phyloP scores from a whole-genome alignment of 2,113 vertebrate species.

The Silurus asotus region DNA sequence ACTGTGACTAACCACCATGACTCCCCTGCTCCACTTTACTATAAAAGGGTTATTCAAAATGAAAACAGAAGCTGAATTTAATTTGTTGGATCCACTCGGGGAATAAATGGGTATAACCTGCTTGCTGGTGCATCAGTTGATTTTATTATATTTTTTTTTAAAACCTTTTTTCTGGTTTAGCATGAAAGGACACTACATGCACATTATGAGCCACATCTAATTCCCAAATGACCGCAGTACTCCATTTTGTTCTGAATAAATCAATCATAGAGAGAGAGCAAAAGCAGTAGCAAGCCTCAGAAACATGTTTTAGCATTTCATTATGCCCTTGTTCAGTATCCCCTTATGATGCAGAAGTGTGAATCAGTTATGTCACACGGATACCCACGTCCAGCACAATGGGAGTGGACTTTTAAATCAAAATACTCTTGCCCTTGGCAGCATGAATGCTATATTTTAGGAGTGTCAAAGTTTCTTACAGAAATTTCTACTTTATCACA shows the following conservation, averaged over 20 bases:
- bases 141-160: neutral
- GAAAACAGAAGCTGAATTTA: neutral
- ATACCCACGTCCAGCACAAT: too few species aligned
- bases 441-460: too few species aligned
- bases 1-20: neutral
- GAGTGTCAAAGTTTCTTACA: too few species aligned
- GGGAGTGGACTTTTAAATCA: too few species aligned
- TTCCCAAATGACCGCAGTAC: neutral
- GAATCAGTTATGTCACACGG: neutral
- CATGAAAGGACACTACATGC: neutral
- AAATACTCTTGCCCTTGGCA: too few species aligned
- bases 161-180: neutral
- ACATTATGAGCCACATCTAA: neutral
- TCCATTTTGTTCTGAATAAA: neutral
- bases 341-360: neutral
- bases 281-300: too few species aligned
- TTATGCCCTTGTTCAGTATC: neutral
- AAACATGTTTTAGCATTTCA: neutral
- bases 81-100: neutral
- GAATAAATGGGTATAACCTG: neutral
- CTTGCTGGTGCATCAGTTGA: neutral
- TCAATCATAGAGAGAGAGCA: neutral
- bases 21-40: neutral
- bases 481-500: too few species aligned
- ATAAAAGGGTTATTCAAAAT: neutral